These are phyloP conservation scores for Macrotus californicus DNA, from an alignment of 2,113 vertebrate genomes.

Conservation along the genomic window DNA sequence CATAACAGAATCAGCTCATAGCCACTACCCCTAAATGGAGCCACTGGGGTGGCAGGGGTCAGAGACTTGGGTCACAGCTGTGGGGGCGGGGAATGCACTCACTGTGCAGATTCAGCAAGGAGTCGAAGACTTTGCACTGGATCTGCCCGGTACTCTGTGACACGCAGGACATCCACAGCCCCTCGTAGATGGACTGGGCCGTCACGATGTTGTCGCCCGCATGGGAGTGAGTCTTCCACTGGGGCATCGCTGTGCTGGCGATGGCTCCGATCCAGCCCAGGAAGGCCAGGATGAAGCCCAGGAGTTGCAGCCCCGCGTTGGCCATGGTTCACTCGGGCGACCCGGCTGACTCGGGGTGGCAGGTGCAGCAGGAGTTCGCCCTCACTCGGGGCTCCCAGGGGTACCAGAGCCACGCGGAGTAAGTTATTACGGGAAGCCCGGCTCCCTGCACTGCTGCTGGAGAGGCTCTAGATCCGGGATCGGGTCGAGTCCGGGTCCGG, in stretches of 20 bases:
- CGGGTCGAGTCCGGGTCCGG: not conserved
- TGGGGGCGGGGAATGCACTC: slow-evolving; percentile 58
- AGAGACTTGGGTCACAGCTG: rapidly evolving
- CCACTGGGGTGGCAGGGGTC: rapidly evolving
- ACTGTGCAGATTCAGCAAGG: slow-evolving; percentile 88
- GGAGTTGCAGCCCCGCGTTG: slow-evolving; percentile 86
- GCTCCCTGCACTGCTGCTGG: not conserved
- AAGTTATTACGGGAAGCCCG: rapidly evolving
- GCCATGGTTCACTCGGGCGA: slow-evolving; percentile 79
- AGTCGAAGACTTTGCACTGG: slow-evolving; percentile 85
- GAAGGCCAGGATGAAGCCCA: slow-evolving; percentile 87
- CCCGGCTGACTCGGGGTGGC: not conserved
- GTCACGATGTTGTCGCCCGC: slow-evolving; percentile 89
- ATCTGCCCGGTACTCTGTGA: slow-evolving; percentile 87
- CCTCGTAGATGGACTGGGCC: slow-evolving; percentile 88
- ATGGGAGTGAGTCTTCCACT: slow-evolving; percentile 89
- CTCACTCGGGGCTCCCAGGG: not conserved
- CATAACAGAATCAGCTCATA: not conserved
- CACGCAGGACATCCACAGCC: slow-evolving; percentile 91
- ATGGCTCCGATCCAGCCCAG: slow-evolving; percentile 83
- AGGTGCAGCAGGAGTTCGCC: not conserved
- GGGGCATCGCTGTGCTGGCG: slow-evolving; percentile 85
- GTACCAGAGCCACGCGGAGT: not conserved
- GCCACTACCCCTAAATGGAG: not conserved
- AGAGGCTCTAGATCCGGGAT: not conserved